Evolutionary conservation across 2,888 invertebrate species (phyloP), one percentile per base, ranked within the genome.

Genomic region (Xestia sexstrigata): DNA sequence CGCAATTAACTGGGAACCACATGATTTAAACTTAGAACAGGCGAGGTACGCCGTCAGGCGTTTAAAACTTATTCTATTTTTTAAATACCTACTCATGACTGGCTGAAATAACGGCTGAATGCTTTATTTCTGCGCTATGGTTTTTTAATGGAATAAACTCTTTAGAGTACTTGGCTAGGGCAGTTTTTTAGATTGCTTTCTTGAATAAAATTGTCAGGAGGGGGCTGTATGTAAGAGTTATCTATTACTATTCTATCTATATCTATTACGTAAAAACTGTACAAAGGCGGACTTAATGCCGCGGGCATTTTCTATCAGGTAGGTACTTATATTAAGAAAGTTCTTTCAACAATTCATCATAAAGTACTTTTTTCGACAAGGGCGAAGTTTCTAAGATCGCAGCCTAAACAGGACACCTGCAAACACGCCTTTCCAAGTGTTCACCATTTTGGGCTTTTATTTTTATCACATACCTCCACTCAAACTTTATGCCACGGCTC

Each of bases 1-100:
- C 52, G 70, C 76, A 79, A 85, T 87, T 88, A 83, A 70, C 76
- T 70, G 75, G 60, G 70, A 86, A 83, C 83, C 87, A 67, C 82
- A 76, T 78, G 73, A 81, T 83, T 86, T 76, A 79, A 85, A 87
- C 81, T 83, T 86, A 35, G 72, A 76, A 63, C 62, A 68, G 65
- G 39, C 65, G 55, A 52, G 49, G 74, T 70, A 65, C 42, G 52
- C 39, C 3, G 26, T 11, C 26, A 47, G 55, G 55, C 45, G 23
- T 81, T 76, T 45, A 17, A 52, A 71, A 58, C 8, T 45, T 70
- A 45, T 69, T 35, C 23, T 63, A 11, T 55, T 77, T 72, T 58
- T 69, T 39, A 30, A 70, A 63, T 15, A 9, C 5, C 5, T 5
- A 35, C 0, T 0, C 3, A 35, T n/a, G 9, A 20, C 11, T 30